Evolutionary conservation across 2,113 vertebrate genomes (phyloP).

Genomic region (Neogale vison): DNA sequence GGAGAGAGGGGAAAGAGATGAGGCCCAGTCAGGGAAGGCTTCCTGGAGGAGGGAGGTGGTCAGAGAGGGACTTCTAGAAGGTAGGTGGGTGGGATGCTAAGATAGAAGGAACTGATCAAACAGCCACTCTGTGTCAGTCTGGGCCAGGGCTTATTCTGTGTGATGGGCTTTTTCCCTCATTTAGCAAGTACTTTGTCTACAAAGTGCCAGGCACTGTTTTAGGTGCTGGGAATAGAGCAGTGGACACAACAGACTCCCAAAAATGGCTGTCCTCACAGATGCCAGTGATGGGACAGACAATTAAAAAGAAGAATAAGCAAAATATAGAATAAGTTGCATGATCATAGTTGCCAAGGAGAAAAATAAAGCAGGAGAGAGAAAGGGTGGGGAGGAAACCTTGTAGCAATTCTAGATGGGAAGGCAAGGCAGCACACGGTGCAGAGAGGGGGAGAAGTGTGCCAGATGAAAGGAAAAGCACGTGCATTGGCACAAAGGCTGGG

Average conservation of each 20-base stretch:
- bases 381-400: neutral
- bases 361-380: neutral
- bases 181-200: neutral
- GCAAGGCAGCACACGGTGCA: neutral
- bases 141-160: neutral
- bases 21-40: neutral
- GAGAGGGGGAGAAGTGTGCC: neutral
- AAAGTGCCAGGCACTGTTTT: neutral
- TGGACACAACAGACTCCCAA: neutral
- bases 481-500: neutral
- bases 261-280: neutral
- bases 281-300: neutral
- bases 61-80: neutral
- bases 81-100: neutral
- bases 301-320: neutral
- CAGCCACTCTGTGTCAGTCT: neutral
- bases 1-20: neutral
- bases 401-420: neutral
- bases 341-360: neutral
- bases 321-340: neutral
- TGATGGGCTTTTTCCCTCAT: neutral
- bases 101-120: neutral
- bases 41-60: neutral
- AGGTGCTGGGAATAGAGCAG: neutral
- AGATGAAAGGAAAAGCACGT: neutral